Evolutionary conservation across 2,888 invertebrate species (phyloP).

Genomic region (Steinernema scapterisci): DNA sequence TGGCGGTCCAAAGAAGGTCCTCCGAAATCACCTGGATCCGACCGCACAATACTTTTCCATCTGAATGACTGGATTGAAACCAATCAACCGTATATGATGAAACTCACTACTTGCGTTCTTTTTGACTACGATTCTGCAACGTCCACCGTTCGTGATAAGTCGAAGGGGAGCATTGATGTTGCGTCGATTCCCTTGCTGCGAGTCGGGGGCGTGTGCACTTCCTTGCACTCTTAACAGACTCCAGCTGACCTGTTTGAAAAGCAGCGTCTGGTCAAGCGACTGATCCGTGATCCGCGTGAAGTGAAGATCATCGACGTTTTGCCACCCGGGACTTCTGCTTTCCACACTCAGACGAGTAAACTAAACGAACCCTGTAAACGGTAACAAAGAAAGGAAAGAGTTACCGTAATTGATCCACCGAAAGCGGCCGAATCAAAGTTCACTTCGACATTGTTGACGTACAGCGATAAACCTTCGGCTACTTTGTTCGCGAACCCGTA

Average conservation of each 20-base stretch:
- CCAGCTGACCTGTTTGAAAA: conserved; percentile 96
- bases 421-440: conserved; percentile 93
- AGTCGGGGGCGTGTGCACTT: conserved; percentile 70
- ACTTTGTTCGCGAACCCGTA: conserved; percentile 90
- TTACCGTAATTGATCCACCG: conserved; percentile 90
- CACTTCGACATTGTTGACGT: conserved; percentile 90
- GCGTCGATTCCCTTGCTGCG: not conserved
- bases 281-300: conserved; percentile 89
- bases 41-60: conserved; percentile 90
- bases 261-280: conserved; percentile 83
- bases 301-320: conserved; percentile 80
- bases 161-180: conserved; percentile 76
- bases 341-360: conserved; percentile 89
- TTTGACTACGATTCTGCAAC: conserved; percentile 91
- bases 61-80: conserved; percentile 71
- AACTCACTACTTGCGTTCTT: conserved; percentile 72
- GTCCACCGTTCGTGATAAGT: conserved; percentile 88
- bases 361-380: conserved; percentile 71
- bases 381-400: not conserved
- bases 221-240: conserved; percentile 94
- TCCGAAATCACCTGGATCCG: conserved; percentile 88
- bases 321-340: conserved; percentile 90
- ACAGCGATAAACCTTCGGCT: conserved; percentile 94
- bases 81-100: not conserved
- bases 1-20: conserved; percentile 88